Conservation (phyloP, 2,888 invertebrate genomes). For the Leptinotarsa juncta region DNA sequence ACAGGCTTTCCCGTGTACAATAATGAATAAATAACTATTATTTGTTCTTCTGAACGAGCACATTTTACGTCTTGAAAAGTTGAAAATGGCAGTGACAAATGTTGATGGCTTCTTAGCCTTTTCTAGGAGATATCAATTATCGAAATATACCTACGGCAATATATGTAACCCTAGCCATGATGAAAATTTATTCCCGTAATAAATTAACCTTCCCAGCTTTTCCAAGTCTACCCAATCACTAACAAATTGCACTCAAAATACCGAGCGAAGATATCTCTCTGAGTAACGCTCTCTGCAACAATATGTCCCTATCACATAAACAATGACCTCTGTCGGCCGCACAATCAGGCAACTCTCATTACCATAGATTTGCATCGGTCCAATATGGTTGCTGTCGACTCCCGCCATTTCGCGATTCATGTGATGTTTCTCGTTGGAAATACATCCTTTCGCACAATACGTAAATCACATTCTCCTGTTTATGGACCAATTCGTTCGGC, state of each 20-base stretch:
- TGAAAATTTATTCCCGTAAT: slow-evolving; percentile 1
- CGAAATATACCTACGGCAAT: no score
- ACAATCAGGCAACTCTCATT: slow-evolving; percentile 59
- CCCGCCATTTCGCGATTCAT: slow-evolving; percentile 57
- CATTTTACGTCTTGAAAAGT: no score
- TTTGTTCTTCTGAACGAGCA: no score
- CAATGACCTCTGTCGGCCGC: slow-evolving; percentile 52
- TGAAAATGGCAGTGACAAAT: no score
- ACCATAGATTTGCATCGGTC: slow-evolving; percentile 63
- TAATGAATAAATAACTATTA: no score
- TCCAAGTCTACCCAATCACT: slow-evolving; percentile 32
- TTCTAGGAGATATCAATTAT: no score
- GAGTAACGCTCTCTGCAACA: slow-evolving; percentile 38
- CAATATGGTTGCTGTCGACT: slow-evolving; percentile 59
- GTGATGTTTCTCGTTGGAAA: slow-evolving; percentile 54
- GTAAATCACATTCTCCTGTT: slow-evolving; percentile 49
- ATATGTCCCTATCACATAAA: slow-evolving; percentile 47
- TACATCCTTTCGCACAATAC: slow-evolving; percentile 43
- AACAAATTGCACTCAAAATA: slow-evolving; percentile 42
- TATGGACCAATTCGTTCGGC: slow-evolving; percentile 49
- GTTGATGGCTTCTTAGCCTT: no score
- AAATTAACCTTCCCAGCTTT: neutral
- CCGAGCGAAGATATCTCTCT: slow-evolving; percentile 37
- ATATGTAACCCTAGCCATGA: neutral
- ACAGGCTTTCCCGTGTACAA: no score